Conservation (phyloP, 1,140 invertebrate species). For the Chelonus insularis region DNA sequence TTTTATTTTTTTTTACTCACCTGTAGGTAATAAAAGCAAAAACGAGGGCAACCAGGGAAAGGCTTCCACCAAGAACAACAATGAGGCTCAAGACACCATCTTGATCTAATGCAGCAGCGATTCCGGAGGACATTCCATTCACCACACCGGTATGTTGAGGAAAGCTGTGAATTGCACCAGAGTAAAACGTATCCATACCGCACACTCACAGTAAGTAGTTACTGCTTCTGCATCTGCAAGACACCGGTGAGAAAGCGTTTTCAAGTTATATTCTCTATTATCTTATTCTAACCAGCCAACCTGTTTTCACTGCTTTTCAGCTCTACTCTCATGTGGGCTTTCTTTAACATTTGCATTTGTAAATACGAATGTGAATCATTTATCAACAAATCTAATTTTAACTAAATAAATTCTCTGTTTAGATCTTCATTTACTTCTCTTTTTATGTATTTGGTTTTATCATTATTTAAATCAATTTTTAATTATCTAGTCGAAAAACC, state of each 20-base stretch:
- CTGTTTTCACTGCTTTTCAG: neutral
- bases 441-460: too few relatives aligned
- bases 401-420: too few relatives aligned
- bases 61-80: conserved; percentile 68
- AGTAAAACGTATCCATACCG: conserved; percentile 59
- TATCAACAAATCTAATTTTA: too few relatives aligned
- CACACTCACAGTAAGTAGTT: conserved; percentile 2
- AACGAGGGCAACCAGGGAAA: conserved; percentile 70
- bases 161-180: conserved; percentile 55
- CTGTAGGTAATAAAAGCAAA: conserved; percentile 75
- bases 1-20: conserved; percentile 56
- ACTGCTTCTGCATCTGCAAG: conserved; percentile 21
- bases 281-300: neutral
- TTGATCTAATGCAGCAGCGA: conserved; percentile 56
- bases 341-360: neutral
- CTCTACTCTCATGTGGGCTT: neutral
- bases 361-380: too few relatives aligned
- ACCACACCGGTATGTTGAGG: conserved; percentile 41
- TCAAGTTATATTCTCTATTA: conserved; percentile 2
- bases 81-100: conserved; percentile 67
- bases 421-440: too few relatives aligned
- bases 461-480: too few relatives aligned
- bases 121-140: conserved; percentile 49
- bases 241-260: conserved; percentile 4
- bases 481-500: too few relatives aligned